Conservation (phyloP, 1,140 invertebrate species). For the Anastatus disparis region DNA sequence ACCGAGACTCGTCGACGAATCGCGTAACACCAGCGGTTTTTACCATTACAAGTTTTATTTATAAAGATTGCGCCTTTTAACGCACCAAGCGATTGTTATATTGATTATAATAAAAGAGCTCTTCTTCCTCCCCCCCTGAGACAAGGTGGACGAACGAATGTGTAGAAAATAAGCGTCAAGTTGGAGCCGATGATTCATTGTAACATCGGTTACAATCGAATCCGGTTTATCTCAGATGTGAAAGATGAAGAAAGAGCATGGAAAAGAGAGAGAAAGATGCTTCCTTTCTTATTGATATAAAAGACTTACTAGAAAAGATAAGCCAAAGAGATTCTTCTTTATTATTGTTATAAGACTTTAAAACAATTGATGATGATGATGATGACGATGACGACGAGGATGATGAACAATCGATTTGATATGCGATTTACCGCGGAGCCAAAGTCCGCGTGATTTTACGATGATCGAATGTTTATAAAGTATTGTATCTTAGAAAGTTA, state of each 20-base stretch:
- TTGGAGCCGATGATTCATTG: constrained; percentile 48
- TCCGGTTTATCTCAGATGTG: constrained; percentile 52
- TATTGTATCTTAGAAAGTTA: too few species aligned
- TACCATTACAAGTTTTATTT: constrained; percentile 49
- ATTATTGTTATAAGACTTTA: not conserved
- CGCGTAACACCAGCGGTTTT: not conserved
- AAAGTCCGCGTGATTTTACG: too few species aligned
- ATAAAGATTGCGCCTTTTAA: constrained; percentile 46
- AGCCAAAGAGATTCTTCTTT: constrained; percentile 1
- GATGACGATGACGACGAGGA: constrained; percentile 3
- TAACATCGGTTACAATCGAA: constrained; percentile 48
- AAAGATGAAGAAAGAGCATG: not conserved
- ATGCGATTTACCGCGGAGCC: too few species aligned
- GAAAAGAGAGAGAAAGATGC: not conserved
- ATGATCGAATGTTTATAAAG: too few species aligned
- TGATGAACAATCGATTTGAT: too few species aligned
- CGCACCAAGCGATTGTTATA: too few species aligned
- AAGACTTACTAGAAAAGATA: not conserved
- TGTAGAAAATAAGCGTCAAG: too few species aligned
- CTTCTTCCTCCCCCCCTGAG: too few species aligned
- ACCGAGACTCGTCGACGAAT: too few species aligned
- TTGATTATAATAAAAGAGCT: too few species aligned
- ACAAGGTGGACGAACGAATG: constrained; percentile 49
- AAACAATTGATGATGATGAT: constrained; percentile 7
- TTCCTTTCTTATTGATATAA: not conserved